phyloP scores from a whole-genome alignment of 1,140 invertebrate genomes.

The Neelides sp. region DNA sequence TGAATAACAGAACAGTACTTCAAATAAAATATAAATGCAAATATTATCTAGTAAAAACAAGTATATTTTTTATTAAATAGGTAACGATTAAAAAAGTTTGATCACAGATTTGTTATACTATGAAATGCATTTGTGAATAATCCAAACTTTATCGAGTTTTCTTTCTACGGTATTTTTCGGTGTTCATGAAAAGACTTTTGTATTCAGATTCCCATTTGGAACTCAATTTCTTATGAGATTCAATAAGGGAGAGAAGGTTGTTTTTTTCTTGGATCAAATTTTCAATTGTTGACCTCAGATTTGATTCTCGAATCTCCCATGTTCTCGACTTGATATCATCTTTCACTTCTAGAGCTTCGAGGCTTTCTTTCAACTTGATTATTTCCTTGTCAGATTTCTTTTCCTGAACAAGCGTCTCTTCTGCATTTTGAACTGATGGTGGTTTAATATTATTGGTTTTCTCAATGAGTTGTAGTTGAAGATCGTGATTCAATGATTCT shows the following conservation, averaged over 20 bases:
- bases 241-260: background rate
- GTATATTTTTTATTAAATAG: too few species aligned
- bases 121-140: background rate
- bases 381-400: conserved; percentile 1
- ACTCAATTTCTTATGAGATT: background rate
- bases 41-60: too few species aligned
- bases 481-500: background rate
- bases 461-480: background rate
- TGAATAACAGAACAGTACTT: too few species aligned
- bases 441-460: background rate
- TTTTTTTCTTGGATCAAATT: background rate
- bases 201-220: conserved; percentile 9
- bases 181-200: conserved; percentile 4
- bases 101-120: background rate
- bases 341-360: background rate
- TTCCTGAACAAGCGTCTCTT: background rate
- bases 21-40: too few species aligned
- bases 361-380: background rate
- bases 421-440: background rate
- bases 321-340: background rate
- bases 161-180: too few species aligned
- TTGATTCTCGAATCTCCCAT: background rate
- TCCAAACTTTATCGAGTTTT: too few species aligned
- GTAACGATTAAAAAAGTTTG: too few species aligned
- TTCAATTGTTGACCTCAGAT: background rate